phyloP scores from a whole-genome alignment of 2,888 invertebrate genomes.

The Aphrophora alni region DNA sequence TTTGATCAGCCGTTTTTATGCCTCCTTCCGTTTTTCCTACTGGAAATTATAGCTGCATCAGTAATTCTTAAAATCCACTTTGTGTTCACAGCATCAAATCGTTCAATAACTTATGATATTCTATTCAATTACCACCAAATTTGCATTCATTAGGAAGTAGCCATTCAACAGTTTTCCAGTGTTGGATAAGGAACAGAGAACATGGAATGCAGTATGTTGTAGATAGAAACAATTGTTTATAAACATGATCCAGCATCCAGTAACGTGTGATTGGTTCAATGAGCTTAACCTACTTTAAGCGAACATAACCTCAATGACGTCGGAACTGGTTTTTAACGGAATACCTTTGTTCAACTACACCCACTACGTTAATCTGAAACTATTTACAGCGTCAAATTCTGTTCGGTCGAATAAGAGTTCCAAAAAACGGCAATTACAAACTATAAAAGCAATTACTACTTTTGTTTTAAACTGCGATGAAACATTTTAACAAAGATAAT shows the following conservation, averaged over 20 bases:
- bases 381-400: no score
- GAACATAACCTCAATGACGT: neutral
- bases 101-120: neutral
- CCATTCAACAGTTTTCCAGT: neutral
- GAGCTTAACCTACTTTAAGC: neutral
- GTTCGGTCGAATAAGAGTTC: no score
- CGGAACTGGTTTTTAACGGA: neutral
- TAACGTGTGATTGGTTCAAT: neutral
- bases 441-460: no score
- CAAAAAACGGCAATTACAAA: no score
- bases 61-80: no score
- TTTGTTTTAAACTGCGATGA: no score
- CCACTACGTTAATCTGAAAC: neutral
- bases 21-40: no score
- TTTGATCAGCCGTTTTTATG: no score
- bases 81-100: no score
- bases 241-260: conserved; percentile 6
- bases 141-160: neutral
- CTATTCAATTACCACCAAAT: neutral
- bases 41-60: no score
- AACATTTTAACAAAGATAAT: no score
- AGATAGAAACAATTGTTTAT: neutral
- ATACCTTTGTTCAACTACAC: neutral
- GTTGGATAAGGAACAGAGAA: neutral
- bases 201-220: neutral